phyloP scores from a whole-genome alignment of 2,888 invertebrate genomes.

The Caenorhabditis virilis region DNA sequence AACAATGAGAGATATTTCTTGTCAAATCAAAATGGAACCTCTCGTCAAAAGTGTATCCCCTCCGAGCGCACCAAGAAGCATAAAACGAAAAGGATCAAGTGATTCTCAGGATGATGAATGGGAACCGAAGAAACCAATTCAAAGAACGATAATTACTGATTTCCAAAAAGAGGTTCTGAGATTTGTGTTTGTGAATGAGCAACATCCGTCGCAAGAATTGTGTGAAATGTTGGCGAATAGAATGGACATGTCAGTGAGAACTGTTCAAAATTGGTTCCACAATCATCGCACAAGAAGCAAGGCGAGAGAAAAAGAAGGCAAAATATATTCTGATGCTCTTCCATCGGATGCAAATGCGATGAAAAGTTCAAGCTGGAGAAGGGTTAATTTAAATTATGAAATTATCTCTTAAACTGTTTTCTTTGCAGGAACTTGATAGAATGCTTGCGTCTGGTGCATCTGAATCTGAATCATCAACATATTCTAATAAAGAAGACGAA shows the following conservation, averaged over 20 bases:
- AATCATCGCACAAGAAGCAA: constrained; percentile 98
- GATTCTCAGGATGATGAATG: constrained; percentile 26
- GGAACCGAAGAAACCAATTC: constrained; percentile 69
- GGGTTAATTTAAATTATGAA: not conserved
- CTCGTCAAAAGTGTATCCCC: not conserved
- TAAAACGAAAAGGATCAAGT: constrained; percentile 24
- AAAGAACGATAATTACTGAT: constrained; percentile 93
- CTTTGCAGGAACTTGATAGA: constrained; percentile 32
- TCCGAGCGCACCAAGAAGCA: not conserved
- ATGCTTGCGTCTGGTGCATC: constrained; percentile 36
- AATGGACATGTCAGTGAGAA: constrained; percentile 86
- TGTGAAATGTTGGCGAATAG: constrained; percentile 78
- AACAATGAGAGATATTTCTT: constrained; percentile 1
- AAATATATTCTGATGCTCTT: constrained; percentile 40
- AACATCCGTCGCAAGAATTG: constrained; percentile 90
- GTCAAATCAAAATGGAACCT: too few relatives aligned
- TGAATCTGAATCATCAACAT: not conserved
- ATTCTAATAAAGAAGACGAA: not conserved
- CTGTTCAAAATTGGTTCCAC: constrained; percentile 99
- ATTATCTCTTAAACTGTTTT: not conserved
- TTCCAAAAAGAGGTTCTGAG: constrained; percentile 93
- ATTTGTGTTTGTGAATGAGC: constrained; percentile 90
- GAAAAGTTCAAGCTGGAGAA: constrained; percentile 11
- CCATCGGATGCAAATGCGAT: constrained; percentile 10
- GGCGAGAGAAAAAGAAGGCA: constrained; percentile 58